Conservation (phyloP, 2,888 invertebrate genomes). For the Himalopsyche tibetana region DNA sequence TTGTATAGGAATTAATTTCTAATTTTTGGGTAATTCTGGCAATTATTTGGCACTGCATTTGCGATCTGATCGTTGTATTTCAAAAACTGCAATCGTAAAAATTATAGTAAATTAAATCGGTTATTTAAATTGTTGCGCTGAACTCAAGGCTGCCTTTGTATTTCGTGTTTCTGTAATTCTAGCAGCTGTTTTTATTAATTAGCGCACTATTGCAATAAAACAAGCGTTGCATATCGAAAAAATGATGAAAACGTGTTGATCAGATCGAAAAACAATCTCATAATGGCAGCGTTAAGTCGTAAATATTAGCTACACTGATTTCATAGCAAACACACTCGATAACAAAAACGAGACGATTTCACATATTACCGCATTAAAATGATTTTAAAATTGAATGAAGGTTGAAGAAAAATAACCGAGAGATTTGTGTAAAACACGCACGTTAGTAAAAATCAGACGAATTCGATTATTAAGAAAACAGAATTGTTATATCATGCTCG, state of each 20-base stretch:
- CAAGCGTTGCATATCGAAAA: slow-evolving; percentile 15
- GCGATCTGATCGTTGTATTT: neutral
- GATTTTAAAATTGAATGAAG: too few species aligned
- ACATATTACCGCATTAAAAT: too few species aligned
- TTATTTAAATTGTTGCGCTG: slow-evolving; percentile 1
- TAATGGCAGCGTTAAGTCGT: slow-evolving; percentile 36
- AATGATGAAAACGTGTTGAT: slow-evolving; percentile 32
- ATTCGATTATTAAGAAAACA: too few species aligned
- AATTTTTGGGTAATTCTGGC: too few species aligned
- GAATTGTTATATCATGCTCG: too few species aligned
- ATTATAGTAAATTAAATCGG: slow-evolving; percentile 1
- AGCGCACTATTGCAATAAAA: slow-evolving; percentile 26
- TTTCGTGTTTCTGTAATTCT: slow-evolving; percentile 5
- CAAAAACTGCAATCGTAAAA: slow-evolving; percentile 13
- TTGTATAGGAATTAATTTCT: too few species aligned
- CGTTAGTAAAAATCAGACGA: too few species aligned
- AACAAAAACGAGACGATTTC: neutral
- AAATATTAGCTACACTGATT: slow-evolving; percentile 4
- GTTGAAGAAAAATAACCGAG: too few species aligned
- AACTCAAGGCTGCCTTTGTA: neutral
- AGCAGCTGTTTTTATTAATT: slow-evolving; percentile 10
- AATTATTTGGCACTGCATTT: too few species aligned
- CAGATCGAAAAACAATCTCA: slow-evolving; percentile 39
- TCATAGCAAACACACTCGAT: neutral
- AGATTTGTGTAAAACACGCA: too few species aligned